Percentiles rank a stretch among this genome's conserved stretches.
Evolutionary conservation across 2,797 vertebrate genomes (phyloP).

Genomic region (Rhynchonycteris naso): DNA sequence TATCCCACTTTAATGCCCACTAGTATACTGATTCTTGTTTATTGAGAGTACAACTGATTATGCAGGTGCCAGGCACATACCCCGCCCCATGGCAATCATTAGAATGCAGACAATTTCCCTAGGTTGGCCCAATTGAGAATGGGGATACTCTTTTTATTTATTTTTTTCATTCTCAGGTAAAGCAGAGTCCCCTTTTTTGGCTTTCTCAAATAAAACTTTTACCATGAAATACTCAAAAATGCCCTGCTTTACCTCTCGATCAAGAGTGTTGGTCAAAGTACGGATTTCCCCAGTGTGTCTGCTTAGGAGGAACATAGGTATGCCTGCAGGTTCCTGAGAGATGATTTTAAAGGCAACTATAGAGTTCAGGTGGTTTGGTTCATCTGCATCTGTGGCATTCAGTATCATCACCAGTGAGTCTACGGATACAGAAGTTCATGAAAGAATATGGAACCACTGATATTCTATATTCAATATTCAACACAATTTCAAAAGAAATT

Average conservation of each 20-base stretch:
- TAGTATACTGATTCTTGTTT: neutral
- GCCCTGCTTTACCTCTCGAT: slow-evolving; percentile 92
- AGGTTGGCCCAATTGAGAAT: neutral
- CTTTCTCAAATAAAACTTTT: neutral
- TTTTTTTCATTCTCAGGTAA: neutral
- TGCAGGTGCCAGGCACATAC: neutral
- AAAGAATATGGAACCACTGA: neutral
- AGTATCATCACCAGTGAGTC: slow-evolving; percentile 91
- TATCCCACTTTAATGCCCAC: neutral
- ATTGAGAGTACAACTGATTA: neutral
- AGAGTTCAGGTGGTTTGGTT: slow-evolving; percentile 88
- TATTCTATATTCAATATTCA: neutral
- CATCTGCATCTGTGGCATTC: slow-evolving; percentile 91
- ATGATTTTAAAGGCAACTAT: slow-evolving; percentile 91
- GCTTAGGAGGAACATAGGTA: slow-evolving; percentile 89
- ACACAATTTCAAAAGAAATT: neutral
- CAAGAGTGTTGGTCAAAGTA: slow-evolving; percentile 88
- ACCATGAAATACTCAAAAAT: neutral
- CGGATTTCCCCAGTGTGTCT: slow-evolving; percentile 88
- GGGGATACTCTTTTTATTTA: neutral
- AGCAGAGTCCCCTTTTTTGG: neutral
- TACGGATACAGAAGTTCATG: slow-evolving; percentile 78
- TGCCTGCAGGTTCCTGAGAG: slow-evolving; percentile 88
- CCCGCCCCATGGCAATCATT: neutral
- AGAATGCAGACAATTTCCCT: neutral